A percentile compares a stretch with the other conserved stretches of the same genome.
Conservation (phyloP, 2,113 vertebrate genomes). For the Gymnogyps californianus region DNA sequence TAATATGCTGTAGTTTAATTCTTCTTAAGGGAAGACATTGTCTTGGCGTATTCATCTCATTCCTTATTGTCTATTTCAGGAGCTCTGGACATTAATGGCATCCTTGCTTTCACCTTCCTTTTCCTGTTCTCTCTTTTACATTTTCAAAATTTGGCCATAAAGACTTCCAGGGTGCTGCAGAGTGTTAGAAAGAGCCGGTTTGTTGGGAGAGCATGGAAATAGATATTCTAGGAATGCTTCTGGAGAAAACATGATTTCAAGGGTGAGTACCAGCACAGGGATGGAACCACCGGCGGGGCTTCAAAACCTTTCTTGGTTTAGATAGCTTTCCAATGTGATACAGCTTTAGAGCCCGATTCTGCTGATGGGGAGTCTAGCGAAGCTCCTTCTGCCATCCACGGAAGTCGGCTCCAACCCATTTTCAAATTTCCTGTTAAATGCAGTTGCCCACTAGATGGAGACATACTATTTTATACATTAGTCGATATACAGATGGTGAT, state of each 20-base stretch:
- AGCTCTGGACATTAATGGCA: neutral
- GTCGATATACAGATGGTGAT: slow-evolving; percentile 60
- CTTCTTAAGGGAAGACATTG: neutral
- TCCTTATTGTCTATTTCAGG: neutral
- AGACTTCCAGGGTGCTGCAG: neutral
- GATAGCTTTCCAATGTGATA: neutral
- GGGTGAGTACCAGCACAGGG: neutral
- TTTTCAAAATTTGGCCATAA: neutral
- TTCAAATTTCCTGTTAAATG: neutral
- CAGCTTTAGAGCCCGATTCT: neutral
- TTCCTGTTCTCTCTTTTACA: neutral
- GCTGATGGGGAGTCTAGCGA: neutral
- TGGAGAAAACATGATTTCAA: neutral
- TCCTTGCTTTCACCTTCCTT: neutral
- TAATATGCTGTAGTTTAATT: neutral
- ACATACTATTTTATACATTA: slow-evolving; percentile 42
- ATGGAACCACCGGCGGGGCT: neutral
- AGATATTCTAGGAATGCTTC: neutral
- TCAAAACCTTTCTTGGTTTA: neutral
- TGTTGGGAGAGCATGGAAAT: neutral
- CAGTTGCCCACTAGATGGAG: slow-evolving; percentile 64
- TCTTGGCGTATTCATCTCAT: neutral
- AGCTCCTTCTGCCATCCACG: neutral
- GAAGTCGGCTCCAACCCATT: neutral
- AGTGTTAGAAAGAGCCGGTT: neutral